Evolutionary conservation across 2,797 vertebrate genomes (phyloP).

Genomic region (Agapornis canus): DNA sequence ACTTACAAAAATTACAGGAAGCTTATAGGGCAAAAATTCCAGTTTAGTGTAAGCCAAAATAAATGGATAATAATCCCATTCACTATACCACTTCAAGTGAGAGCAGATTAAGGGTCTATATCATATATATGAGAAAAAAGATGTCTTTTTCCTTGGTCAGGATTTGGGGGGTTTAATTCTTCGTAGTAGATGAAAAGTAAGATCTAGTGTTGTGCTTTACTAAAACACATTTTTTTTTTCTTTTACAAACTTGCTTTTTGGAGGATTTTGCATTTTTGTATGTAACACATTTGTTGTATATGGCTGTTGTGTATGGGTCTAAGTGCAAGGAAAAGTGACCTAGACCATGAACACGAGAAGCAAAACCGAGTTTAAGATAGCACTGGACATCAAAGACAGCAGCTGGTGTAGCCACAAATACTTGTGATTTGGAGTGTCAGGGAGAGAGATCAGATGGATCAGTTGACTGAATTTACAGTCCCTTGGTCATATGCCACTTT

Average conservation of each 20-base stretch:
- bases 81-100: background rate
- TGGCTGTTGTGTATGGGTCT: background rate
- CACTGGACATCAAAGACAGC: background rate
- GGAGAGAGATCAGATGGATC: background rate
- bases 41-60: constrained; percentile 35
- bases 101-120: background rate
- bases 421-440: background rate
- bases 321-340: background rate
- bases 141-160: background rate
- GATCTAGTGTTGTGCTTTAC: background rate
- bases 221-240: background rate
- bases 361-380: background rate
- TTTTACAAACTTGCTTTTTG: background rate
- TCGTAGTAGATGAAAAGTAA: background rate
- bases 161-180: background rate
- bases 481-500: background rate
- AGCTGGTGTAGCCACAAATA: accelerated
- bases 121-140: background rate
- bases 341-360: background rate
- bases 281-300: background rate
- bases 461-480: background rate
- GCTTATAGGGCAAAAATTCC: constrained; percentile 51
- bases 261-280: background rate
- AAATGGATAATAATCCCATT: constrained; percentile 57
- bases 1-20: constrained; percentile 48